phyloP scores from a whole-genome alignment of 2,888 invertebrate genomes.

The Lutraria lutraria region DNA sequence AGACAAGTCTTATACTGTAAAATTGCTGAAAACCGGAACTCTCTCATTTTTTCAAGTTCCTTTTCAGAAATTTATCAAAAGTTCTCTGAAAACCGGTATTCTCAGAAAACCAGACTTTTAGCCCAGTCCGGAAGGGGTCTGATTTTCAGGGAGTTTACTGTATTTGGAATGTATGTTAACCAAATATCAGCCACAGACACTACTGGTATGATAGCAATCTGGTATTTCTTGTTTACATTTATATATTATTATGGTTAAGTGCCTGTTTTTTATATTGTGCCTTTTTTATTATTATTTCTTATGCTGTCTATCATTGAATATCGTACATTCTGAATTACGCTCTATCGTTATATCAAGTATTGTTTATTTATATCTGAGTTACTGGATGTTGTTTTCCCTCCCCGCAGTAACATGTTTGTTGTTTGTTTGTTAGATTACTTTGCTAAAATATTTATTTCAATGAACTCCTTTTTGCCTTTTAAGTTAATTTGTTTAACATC shows the following conservation, averaged over 20 bases:
- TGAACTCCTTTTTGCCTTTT: not conserved
- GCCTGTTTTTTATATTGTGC: constrained; percentile 53
- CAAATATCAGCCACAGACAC: too few relatives aligned
- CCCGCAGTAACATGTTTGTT: not conserved
- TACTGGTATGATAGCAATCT: not conserved
- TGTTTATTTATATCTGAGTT: constrained; percentile 1
- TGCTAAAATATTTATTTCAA: not conserved
- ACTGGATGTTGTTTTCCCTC: not conserved
- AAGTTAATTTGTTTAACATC: too few relatives aligned
- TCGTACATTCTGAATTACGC: not conserved
- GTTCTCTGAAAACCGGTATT: too few relatives aligned
- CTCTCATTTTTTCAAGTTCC: too few relatives aligned
- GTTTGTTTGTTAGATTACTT: not conserved
- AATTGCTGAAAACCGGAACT: too few relatives aligned
- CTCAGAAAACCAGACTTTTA: too few relatives aligned
- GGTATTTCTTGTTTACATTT: not conserved
- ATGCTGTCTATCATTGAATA: constrained; percentile 1
- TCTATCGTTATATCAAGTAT: not conserved
- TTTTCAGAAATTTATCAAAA: too few relatives aligned
- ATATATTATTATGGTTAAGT: constrained; percentile 37
- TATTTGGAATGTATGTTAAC: too few relatives aligned
- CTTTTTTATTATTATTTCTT: constrained; percentile 42
- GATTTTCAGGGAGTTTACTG: too few relatives aligned
- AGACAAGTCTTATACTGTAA: too few relatives aligned
- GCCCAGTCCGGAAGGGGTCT: too few relatives aligned